Conservation (phyloP, 2,888 invertebrate species). For the Odontothrips loti region DNA sequence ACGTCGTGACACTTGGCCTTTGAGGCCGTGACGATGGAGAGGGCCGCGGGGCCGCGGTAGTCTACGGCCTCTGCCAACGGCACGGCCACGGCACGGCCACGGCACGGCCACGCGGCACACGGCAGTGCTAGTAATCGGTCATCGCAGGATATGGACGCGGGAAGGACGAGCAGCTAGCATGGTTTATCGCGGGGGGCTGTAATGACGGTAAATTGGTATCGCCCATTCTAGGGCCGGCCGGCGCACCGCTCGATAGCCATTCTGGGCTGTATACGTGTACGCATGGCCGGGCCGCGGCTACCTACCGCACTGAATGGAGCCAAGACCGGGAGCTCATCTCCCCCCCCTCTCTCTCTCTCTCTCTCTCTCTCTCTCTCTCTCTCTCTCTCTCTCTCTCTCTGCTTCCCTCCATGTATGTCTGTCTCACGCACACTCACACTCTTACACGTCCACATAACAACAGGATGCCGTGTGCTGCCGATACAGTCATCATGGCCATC, state of each 20-base stretch:
- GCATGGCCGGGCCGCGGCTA: neutral
- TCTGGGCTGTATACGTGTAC: conserved; percentile 6
- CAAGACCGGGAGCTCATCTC: conserved; percentile 10
- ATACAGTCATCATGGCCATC: neutral
- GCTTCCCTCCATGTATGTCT: neutral
- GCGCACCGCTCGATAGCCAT: neutral
- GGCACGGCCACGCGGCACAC: neutral
- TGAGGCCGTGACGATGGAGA: too few species aligned
- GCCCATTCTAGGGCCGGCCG: neutral
- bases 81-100: neutral
- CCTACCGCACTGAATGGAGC: neutral
- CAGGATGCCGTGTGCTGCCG: too few species aligned
- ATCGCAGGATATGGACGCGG: too few species aligned
- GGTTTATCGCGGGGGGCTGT: neutral
- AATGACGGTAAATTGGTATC: conserved; percentile 19
- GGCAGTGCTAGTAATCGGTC: too few species aligned
- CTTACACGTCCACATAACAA: too few species aligned
- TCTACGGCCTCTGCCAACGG: too few species aligned
- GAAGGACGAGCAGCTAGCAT: too few species aligned
- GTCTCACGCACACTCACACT: too few species aligned
- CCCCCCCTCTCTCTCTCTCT: neutral
- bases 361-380: neutral
- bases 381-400: too few species aligned
- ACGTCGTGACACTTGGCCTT: too few species aligned
- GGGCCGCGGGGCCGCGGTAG: too few species aligned